Base-by-base conservation (phyloP, 2,113 vertebrate genomes). In the Ochotona princeps region DNA sequence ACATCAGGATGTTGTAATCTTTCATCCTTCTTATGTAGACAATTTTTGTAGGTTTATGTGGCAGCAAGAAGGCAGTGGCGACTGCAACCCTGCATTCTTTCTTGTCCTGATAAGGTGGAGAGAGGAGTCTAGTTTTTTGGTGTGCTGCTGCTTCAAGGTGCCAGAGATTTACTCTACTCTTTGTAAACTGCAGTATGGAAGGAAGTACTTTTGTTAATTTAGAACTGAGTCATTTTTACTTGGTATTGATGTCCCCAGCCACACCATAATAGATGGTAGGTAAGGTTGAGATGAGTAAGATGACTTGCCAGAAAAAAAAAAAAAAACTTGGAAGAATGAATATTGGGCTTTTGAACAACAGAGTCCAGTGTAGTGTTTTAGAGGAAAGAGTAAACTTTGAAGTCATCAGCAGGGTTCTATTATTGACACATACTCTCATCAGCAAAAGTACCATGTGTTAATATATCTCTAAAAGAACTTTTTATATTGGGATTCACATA, bases 391-490 rank as follows among this genome's bases (percentile, higher is more conserved):
- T 66, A n/a, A 12, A 44, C 12, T 17, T 23, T 79, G 25, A 79
- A 21, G 60, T 78, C 65, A 44, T 44, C 38, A 44, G 38, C 38
- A 44, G 38, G 38, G 8, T 75, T 47, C 25, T 35, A 75, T 20
- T 69, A 91, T 76, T 80, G 47, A 51, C 90, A 70, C 32, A n/a
- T 8, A 51, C 61, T 89, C 88, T 91, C 84, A 83, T 54, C 11
- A 81, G 38, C 18, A 30, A 60, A 2, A 10, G 15, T 47, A 14
- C 63, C 49, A 38, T 8, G 63, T 8, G 63, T 76, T 74, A n/a
- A 9, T 66, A 35, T 75, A 18, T 49, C 54, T 76, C 69, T 65
- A 44, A 49, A 91, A 76, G 75, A 30, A 20, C 26, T 51, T 49
- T 35, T 66, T 44, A 10, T 70, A 51, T 38, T 60, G 57, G 10